Evolutionary conservation across 2,888 invertebrate species (phyloP).

Genomic region (Leucoma salicis): DNA sequence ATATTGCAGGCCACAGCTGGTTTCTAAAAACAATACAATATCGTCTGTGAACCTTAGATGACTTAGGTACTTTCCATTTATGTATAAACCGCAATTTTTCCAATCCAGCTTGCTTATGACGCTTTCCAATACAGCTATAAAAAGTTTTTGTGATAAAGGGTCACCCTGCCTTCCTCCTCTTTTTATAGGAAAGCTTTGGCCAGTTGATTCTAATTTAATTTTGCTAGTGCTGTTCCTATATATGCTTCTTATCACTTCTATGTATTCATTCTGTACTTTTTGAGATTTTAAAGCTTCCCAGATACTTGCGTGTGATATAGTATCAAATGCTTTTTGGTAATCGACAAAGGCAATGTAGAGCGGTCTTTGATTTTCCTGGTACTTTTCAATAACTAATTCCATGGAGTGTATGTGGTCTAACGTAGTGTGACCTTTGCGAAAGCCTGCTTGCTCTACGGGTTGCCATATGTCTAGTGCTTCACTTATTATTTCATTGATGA

Average conservation of each 20-base stretch:
- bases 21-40: slow-evolving; percentile 1
- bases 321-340: too few relatives aligned
- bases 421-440: slow-evolving; percentile 10
- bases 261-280: not conserved
- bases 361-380: not conserved
- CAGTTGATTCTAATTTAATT: not conserved
- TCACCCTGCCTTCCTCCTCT: not conserved
- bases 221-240: not conserved
- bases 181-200: not conserved
- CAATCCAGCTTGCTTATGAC: not conserved
- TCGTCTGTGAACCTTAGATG: slow-evolving; percentile 1
- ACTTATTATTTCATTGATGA: slow-evolving; percentile 10
- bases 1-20: not conserved
- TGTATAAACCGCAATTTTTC: not conserved
- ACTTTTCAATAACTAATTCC: slow-evolving; percentile 8
- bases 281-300: not conserved
- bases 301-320: not conserved
- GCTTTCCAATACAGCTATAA: not conserved
- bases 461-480: slow-evolving; percentile 5
- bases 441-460: slow-evolving; percentile 11
- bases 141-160: not conserved
- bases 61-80: not conserved
- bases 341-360: too few relatives aligned
- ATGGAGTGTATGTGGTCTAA: slow-evolving; percentile 13
- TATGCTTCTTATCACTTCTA: not conserved